phyloP scores from a whole-genome alignment of 2,113 vertebrate genomes.

The Phrynosoma platyrhinos region DNA sequence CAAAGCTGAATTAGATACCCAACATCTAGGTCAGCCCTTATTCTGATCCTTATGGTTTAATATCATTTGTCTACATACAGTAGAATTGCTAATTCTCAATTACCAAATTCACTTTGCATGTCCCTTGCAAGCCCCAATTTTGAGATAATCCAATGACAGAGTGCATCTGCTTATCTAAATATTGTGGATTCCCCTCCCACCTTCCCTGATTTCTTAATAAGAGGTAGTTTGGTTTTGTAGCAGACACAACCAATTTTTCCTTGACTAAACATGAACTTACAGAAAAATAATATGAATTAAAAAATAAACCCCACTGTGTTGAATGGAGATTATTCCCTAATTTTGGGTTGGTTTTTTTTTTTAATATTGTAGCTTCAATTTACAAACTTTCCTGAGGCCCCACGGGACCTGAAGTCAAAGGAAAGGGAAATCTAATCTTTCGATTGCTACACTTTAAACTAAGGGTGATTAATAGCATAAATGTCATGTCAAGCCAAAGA shows the following conservation, averaged over 20 bases:
- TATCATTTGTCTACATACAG: background rate
- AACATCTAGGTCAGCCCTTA: background rate
- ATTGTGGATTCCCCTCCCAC: background rate
- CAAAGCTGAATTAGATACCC: background rate
- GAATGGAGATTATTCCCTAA: too few relatives aligned
- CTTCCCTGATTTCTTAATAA: background rate
- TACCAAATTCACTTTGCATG: conserved; percentile 18
- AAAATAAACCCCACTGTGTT: background rate
- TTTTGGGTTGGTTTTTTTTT: too few relatives aligned
- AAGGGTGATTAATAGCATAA: background rate
- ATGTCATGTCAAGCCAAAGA: background rate
- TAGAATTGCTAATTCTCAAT: conserved; percentile 12
- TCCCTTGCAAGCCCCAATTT: background rate
- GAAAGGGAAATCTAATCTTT: background rate
- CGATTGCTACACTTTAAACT: background rate
- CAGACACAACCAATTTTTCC: background rate
- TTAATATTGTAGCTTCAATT: background rate
- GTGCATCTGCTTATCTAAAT: conserved; percentile 13
- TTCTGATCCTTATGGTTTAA: background rate
- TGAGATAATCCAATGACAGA: conserved; percentile 24
- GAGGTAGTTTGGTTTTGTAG: background rate
- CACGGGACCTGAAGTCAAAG: background rate
- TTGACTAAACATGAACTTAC: background rate
- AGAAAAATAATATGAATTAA: background rate
- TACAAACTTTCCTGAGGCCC: background rate